Evolutionary conservation across 2,113 vertebrate genomes (phyloP), one percentile per base, ranked within the genome.

Genomic region (Onychorhynchus coronatus): DNA sequence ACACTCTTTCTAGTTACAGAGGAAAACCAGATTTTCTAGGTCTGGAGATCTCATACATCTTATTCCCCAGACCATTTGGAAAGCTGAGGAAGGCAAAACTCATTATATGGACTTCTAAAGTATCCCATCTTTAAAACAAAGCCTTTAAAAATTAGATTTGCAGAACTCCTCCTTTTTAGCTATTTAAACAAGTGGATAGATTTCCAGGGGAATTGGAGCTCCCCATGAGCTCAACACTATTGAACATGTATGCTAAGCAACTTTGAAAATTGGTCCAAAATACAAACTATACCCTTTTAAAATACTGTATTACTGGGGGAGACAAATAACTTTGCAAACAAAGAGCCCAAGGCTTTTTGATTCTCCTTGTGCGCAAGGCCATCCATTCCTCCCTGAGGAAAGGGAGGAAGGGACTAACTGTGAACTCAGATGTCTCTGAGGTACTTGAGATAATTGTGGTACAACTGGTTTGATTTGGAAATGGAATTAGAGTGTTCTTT

Each of bases 401-500:
- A 63, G 8, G 19, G 21, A 74, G 14, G 7, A 30, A 80, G 49
- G 12, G 50, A 53, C 70, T 81, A 86, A 52, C 75, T 12, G 8
- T 73, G 89, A 93, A 88, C 27, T 91, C 59, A 70, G 1, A 49
- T 1, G 14, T 87, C 77, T 87, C 93, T 83, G 46, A 91, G 35
- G 59, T 67, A 83, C 80, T 95, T 89, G 67, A 93, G 61, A 85
- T 95, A 96, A 94, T 94, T 94, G 78, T 91, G 35, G 71, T 74
- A 67, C 37, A 85, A 95, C 75, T 84, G 59, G 81, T 85, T 96
- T 93, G 91, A 91, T 91, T 80, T 91, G 79, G 59, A 88, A 95
- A 93, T 90, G 63, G 94, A 96, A 95, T 96, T 93, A 90, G 31
- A 89, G 55, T 80, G 82, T 37, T 73, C 31, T 49, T 88, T 94